Conservation (phyloP, 2,888 invertebrate species). For the Dicranocentrus wangi region DNA sequence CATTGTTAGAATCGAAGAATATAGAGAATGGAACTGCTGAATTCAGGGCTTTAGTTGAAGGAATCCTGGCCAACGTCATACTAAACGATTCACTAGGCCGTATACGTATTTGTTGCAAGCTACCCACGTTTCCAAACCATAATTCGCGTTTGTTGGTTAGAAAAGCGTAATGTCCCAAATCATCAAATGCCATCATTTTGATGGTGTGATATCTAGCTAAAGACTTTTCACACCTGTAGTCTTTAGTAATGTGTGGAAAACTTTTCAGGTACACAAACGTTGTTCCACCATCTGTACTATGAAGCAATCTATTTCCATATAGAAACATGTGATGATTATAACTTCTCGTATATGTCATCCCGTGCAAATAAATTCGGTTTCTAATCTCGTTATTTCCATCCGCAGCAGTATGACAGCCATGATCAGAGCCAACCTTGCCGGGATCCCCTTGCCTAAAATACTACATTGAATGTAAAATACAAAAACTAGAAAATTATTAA, state of each 20-base stretch:
- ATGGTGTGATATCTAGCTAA: conserved; percentile 56
- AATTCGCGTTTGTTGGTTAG: conserved; percentile 65
- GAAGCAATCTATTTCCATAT: conserved; percentile 63
- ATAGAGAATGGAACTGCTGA: conserved; percentile 67
- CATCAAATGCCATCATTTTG: conserved; percentile 65
- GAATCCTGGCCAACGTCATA: conserved; percentile 45
- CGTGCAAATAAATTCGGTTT: conserved; percentile 45
- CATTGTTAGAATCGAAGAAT: conserved; percentile 61
- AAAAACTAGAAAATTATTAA: too few relatives aligned
- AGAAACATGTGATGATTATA: conserved; percentile 63
- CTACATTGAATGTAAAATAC: too few relatives aligned
- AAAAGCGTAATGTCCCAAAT: conserved; percentile 65
- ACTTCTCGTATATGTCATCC: conserved; percentile 65
- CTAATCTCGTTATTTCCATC: not conserved
- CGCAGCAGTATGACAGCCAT: conserved; percentile 28
- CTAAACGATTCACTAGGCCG: conserved; percentile 61
- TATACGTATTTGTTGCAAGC: conserved; percentile 36
- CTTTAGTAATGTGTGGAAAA: conserved; percentile 34
- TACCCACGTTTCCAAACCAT: conserved; percentile 63
- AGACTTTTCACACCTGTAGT: not conserved
- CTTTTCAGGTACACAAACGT: conserved; percentile 50
- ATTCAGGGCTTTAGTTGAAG: conserved; percentile 40
- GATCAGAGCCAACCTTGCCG: conserved; percentile 10
- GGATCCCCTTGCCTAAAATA: conserved; percentile 33
- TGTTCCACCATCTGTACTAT: conserved; percentile 51